These are phyloP conservation scores for Acropora tenuis DNA, from an alignment of 64 coral and sea anemone species.

Conservation along the genomic window DNA sequence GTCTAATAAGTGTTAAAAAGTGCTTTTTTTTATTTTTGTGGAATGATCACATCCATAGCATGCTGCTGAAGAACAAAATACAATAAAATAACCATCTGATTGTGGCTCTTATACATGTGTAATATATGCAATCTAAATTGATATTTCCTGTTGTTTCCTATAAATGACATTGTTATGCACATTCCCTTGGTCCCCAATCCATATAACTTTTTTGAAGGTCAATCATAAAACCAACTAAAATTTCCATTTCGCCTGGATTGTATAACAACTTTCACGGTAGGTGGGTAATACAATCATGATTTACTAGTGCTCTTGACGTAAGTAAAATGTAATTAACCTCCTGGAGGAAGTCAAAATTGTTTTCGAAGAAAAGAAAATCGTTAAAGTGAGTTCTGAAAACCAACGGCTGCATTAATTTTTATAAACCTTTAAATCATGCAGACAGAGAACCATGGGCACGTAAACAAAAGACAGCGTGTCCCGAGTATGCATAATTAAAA, in stretches of 20 bases:
- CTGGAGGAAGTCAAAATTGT: neutral
- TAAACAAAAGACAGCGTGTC: neutral
- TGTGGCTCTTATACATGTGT: too few relatives aligned
- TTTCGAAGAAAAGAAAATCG: neutral
- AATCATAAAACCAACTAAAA: neutral
- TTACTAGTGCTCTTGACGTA: neutral
- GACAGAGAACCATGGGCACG: neutral
- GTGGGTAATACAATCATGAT: neutral
- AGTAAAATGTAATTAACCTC: slow-evolving; percentile 1
- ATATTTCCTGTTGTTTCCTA: neutral
- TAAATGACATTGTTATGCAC: neutral
- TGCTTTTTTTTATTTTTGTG: too few relatives aligned
- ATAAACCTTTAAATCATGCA: neutral
- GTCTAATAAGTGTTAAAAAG: too few relatives aligned
- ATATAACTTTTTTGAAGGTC: neutral
- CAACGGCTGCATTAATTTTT: neutral
- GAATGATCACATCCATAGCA: too few relatives aligned
- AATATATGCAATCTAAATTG: too few relatives aligned
- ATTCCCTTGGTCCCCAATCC: neutral
- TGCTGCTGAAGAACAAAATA: too few relatives aligned
- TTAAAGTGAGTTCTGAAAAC: neutral
- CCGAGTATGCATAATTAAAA: too few relatives aligned
- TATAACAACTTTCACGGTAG: neutral
- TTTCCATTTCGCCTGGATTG: neutral
- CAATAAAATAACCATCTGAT: too few relatives aligned